Percentiles rank a stretch among this genome's conserved stretches.
Conservation (phyloP, 2,113 vertebrate species). For the Heterochromis multidens region DNA sequence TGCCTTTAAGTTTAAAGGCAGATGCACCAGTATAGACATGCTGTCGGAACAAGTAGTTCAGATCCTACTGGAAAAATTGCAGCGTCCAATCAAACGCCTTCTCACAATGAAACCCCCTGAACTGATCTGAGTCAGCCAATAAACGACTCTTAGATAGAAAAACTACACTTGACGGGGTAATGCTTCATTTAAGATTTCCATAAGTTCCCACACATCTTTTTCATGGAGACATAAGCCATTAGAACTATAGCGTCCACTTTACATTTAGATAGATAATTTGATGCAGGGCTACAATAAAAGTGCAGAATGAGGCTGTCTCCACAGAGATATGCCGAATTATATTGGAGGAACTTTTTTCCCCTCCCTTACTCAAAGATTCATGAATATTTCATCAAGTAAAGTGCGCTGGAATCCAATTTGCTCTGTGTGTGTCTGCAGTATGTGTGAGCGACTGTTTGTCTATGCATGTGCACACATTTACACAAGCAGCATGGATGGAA, state of each 20-base stretch:
- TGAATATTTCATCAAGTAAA: constrained; percentile 69
- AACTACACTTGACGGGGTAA: constrained; percentile 12
- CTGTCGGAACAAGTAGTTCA: background rate
- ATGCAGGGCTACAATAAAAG: constrained; percentile 37
- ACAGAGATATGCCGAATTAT: constrained; percentile 35
- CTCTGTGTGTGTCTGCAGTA: background rate
- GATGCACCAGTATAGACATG: background rate
- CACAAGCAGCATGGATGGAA: constrained; percentile 7
- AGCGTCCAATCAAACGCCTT: constrained; percentile 10
- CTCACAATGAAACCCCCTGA: background rate
- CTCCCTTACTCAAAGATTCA: constrained; percentile 45
- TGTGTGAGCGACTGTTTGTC: background rate
- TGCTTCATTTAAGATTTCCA: constrained; percentile 18
- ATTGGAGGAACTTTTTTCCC: background rate
- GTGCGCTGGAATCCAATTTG: constrained; percentile 55
- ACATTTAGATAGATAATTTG: constrained; percentile 68
- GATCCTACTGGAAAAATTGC: background rate
- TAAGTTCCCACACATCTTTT: background rate
- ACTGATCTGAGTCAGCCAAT: constrained; percentile 36
- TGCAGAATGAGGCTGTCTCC: constrained; percentile 7
- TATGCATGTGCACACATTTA: background rate
- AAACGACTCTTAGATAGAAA: background rate
- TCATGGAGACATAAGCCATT: background rate
- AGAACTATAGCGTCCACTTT: constrained; percentile 45
- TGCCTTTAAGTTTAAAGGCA: background rate